Percentiles rank a stretch among this genome's conserved stretches.
These are phyloP conservation scores for Platanista minor DNA, from an alignment of 2,113 vertebrate species.

Conservation along the genomic window DNA sequence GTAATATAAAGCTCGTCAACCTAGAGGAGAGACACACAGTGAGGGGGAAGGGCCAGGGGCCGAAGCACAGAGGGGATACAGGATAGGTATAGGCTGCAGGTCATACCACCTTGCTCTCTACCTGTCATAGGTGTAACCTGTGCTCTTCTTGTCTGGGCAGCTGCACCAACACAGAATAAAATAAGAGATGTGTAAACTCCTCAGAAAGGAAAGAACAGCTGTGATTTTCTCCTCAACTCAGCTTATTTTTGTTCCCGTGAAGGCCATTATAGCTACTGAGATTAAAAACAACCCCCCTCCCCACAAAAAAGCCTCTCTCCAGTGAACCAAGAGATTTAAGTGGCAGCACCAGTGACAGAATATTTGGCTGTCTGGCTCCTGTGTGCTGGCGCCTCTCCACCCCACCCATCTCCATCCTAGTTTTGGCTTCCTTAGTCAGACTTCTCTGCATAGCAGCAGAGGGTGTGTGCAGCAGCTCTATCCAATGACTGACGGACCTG, in stretches of 20 bases:
- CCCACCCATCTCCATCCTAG: constrained; percentile 6
- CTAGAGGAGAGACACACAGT: background rate
- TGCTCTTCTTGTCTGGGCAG: background rate
- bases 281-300: background rate
- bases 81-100: background rate
- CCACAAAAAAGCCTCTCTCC: background rate
- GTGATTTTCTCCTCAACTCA: constrained; percentile 9
- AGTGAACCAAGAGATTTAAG: constrained; percentile 31
- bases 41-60: background rate
- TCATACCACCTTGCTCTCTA: background rate
- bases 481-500: constrained; percentile 54
- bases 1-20: background rate
- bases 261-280: constrained; percentile 1
- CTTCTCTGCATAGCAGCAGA: constrained; percentile 68
- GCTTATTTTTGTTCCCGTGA: constrained; percentile 52
- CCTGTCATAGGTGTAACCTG: background rate
- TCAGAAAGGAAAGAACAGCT: constrained; percentile 28
- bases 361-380: constrained; percentile 32
- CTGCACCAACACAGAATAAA: constrained; percentile 9
- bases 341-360: constrained; percentile 36
- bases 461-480: constrained; percentile 48
- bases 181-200: constrained; percentile 5
- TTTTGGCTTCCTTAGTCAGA: constrained; percentile 44
- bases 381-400: background rate
- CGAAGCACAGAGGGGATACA: background rate